Evolutionary conservation across 2,888 invertebrate genomes (phyloP).

Genomic region (Sinodicranocentrus sp.): DNA sequence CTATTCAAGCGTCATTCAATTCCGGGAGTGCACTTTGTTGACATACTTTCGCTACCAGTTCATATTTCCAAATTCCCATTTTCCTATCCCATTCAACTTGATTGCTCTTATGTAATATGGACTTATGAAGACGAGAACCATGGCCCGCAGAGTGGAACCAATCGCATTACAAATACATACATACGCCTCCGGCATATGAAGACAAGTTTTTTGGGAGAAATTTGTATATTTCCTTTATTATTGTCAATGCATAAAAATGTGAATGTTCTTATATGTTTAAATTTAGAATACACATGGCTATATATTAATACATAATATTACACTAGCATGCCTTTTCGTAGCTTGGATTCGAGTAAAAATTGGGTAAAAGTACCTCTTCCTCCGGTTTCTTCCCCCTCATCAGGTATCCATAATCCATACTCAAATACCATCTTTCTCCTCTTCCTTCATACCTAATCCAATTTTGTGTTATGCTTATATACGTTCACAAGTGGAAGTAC

Average conservation of each 20-base stretch:
- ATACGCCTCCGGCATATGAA: too few relatives aligned
- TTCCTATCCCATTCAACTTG: neutral
- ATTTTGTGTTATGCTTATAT: too few relatives aligned
- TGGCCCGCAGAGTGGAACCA: neutral
- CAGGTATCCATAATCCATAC: too few relatives aligned
- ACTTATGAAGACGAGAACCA: neutral
- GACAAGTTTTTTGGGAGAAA: neutral
- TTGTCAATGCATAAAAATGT: slow-evolving; percentile 44
- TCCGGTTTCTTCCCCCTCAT: too few relatives aligned
- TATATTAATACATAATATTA: neutral
- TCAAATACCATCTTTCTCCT: too few relatives aligned
- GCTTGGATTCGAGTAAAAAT: too few relatives aligned
- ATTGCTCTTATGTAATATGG: neutral
- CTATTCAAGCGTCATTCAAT: neutral
- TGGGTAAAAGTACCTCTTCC: too few relatives aligned
- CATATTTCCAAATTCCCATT: neutral
- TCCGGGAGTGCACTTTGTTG: neutral
- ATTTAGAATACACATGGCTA: neutral
- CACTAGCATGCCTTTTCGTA: neutral
- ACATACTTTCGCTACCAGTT: neutral
- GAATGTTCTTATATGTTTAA: slow-evolving; percentile 1
- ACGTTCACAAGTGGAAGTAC: too few relatives aligned
- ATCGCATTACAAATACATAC: neutral
- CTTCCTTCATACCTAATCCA: too few relatives aligned
- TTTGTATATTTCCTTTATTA: slow-evolving; percentile 36